Evolutionary conservation across 2,113 vertebrate genomes (phyloP), one percentile per base, ranked within the genome.

Genomic region (Rhinoptilus africanus): DNA sequence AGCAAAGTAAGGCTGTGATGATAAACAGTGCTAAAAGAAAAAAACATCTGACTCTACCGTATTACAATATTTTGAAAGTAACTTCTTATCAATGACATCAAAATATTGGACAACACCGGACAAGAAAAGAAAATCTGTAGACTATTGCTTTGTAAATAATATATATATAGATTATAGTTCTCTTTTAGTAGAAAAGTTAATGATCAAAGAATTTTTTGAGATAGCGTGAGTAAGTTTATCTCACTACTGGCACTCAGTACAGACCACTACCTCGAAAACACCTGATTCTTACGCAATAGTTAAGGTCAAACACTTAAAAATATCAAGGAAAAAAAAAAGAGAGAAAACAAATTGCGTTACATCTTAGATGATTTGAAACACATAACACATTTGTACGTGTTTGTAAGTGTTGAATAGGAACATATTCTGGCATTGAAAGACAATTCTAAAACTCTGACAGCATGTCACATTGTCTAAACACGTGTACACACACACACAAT

Each of bases 401-500:
- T 59, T 72, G 0, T 30, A 53, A 34, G 10, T 21, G 20, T 11
- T 72, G 23, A 87, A 34, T 3, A 34, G 30, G 27, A 72, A 78
- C 23, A 21, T 2, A 47, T 78, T 71, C 76, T 60, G 47, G 23
- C 56, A 10, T 21, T 1, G 6, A 66, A 79, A 85, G 17, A 67
- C 37, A 86, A 63, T 39, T 53, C 17, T n/a, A n/a, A 10, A 62
- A 34, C 14, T 57, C 14, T 7, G 27, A 43, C 18, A 50, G 2
- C 2, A 51, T 6, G 23, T 27, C 26, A 51, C 30, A 14, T 21
- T 39, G 45, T 24, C 64, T 50, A 37, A 82, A 54, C 6, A n/a
- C 8, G 0, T 23, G n/a, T 10, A 41, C 12, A 16, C 18, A 10
- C 14, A 14, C 23, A 24, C 41, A 12, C 3, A 3, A 16, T 17